phyloP scores from a whole-genome alignment of 2,888 invertebrate genomes.

The Sphaerophoria taeniata region DNA sequence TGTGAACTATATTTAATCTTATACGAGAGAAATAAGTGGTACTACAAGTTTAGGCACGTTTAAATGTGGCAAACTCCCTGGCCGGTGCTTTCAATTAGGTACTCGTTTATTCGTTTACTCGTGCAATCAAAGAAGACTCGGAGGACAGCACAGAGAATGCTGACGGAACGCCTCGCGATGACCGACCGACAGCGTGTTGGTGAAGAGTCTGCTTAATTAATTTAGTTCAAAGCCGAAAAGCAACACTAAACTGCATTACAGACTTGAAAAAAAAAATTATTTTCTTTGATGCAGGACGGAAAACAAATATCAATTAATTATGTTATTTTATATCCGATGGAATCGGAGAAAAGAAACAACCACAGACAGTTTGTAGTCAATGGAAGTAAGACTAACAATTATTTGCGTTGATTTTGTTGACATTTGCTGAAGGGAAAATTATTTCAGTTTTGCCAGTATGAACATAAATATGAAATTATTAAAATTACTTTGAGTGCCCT shows the following conservation, averaged over 20 bases:
- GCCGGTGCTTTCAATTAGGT: constrained; percentile 32
- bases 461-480: too few species aligned
- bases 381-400: constrained; percentile 40
- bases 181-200: too few species aligned
- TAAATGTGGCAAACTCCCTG: constrained; percentile 33
- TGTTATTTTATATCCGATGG: constrained; percentile 49
- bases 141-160: background rate
- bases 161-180: constrained; percentile 25
- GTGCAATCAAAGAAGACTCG: constrained; percentile 24
- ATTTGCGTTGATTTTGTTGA: constrained; percentile 62
- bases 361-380: constrained; percentile 2
- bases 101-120: constrained; percentile 50
- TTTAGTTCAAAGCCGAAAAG: constrained; percentile 45
- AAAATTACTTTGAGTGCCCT: background rate
- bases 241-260: constrained; percentile 10
- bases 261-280: constrained; percentile 32
- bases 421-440: constrained; percentile 30
- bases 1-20: constrained; percentile 37
- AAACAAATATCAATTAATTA: constrained; percentile 73
- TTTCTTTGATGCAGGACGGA: constrained; percentile 47
- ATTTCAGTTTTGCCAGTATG: background rate
- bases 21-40: constrained; percentile 49
- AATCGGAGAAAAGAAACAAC: constrained; percentile 39
- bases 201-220: constrained; percentile 57
- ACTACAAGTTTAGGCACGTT: constrained; percentile 38